phyloP scores from a whole-genome alignment of 2,888 invertebrate species.

The Cheilosia variabilis region DNA sequence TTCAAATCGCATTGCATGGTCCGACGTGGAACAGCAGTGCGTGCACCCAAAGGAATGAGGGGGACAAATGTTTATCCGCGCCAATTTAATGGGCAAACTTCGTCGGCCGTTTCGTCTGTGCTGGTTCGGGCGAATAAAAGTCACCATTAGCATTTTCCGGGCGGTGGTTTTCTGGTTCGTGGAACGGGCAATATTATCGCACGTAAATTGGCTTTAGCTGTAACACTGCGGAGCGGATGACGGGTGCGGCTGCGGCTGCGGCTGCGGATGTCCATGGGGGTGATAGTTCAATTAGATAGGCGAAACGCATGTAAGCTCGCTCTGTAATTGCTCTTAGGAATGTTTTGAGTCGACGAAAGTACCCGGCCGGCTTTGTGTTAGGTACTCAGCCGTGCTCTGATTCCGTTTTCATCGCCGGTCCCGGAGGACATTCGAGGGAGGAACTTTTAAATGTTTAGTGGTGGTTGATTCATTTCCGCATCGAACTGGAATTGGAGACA shows the following conservation, averaged over 20 bases:
- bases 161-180: conserved; percentile 27
- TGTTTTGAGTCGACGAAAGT: conserved; percentile 62
- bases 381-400: conserved; percentile 1
- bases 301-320: conserved; percentile 50
- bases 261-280: conserved; percentile 12
- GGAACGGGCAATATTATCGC: conserved; percentile 44
- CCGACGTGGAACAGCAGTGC: background rate
- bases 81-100: conserved; percentile 65
- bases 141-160: conserved; percentile 56
- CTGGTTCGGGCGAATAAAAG: conserved; percentile 36
- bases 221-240: conserved; percentile 7
- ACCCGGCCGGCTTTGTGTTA: conserved; percentile 35
- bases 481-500: background rate
- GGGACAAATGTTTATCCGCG: conserved; percentile 55
- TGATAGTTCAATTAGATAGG: conserved; percentile 41
- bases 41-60: background rate
- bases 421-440: background rate
- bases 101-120: conserved; percentile 35
- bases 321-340: conserved; percentile 63
- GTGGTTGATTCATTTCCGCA: background rate
- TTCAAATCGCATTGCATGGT: conserved; percentile 46
- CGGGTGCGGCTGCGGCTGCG: conserved; percentile 15
- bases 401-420: background rate
- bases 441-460: background rate
- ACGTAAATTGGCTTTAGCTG: conserved; percentile 61